A percentile compares a stretch with the other conserved stretches of the same genome.
Evolutionary conservation across 2,888 invertebrate species (phyloP).

Genomic region (Ochropleura leucogaster): DNA sequence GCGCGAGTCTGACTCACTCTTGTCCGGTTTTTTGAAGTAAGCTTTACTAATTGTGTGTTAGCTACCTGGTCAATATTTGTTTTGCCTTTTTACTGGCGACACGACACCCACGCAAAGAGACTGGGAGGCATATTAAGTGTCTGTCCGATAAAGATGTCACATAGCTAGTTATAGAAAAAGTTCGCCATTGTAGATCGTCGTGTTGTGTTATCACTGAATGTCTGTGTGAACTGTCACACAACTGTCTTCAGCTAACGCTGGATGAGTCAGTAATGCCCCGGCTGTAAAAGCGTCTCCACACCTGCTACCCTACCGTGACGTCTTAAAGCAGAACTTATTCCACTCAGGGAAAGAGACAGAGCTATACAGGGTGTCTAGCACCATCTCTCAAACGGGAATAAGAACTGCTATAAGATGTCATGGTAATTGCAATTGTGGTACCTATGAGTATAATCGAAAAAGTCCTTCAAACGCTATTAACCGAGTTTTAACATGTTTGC

Average conservation of each 20-base stretch:
- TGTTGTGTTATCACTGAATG: not conserved
- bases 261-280: not conserved
- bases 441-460: no score
- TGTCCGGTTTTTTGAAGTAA: not conserved
- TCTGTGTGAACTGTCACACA: not conserved
- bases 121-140: not conserved
- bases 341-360: no score
- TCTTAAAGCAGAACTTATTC: no score
- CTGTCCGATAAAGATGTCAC: not conserved
- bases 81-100: not conserved
- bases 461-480: no score
- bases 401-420: no score
- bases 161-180: not conserved
- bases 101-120: not conserved
- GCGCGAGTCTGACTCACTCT: no score
- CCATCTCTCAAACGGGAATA: no score
- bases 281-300: not conserved
- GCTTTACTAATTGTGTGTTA: conserved; percentile 22
- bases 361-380: no score
- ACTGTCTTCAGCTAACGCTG: not conserved
- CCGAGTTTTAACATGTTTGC: no score
- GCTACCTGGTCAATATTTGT: conserved; percentile 11
- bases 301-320: no score
- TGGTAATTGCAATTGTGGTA: no score
- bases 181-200: no score